A percentile compares a stretch with the other conserved stretches of the same genome.
Conservation (phyloP, 2,797 vertebrate genomes). For the Xenops minutus region DNA sequence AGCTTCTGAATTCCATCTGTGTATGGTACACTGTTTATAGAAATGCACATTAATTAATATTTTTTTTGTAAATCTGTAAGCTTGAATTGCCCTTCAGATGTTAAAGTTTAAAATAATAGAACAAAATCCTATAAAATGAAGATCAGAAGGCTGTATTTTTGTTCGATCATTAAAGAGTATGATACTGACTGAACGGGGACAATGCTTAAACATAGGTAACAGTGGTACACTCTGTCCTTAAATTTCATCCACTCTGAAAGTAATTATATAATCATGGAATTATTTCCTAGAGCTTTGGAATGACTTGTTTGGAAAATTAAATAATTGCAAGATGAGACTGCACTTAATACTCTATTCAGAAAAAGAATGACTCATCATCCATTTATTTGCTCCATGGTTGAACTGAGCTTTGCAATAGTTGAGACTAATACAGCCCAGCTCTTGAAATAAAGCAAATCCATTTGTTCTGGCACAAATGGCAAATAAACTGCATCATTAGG, state of each 20-base stretch:
- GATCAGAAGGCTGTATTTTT: neutral
- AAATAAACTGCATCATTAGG: neutral
- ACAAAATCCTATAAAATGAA: neutral
- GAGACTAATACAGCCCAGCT: neutral
- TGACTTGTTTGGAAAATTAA: neutral
- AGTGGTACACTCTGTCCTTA: neutral
- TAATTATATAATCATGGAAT: neutral
- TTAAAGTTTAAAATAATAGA: neutral
- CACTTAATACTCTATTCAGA: neutral
- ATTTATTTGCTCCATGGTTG: slow-evolving; percentile 4
- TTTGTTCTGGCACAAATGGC: neutral
- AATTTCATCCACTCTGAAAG: neutral
- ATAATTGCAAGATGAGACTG: neutral
- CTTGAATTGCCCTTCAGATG: neutral
- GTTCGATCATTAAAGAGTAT: neutral
- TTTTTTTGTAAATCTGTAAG: neutral
- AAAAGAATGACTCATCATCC: slow-evolving; percentile 30
- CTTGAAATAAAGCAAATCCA: slow-evolving; percentile 24
- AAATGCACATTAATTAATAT: neutral
- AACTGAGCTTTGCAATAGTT: neutral
- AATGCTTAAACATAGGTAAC: neutral
- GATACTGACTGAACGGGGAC: neutral
- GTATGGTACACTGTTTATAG: neutral
- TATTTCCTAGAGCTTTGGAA: neutral
- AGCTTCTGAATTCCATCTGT: neutral